Conservation (phyloP, 2,797 vertebrate genomes). For the Peromyscus attwateri region DNA sequence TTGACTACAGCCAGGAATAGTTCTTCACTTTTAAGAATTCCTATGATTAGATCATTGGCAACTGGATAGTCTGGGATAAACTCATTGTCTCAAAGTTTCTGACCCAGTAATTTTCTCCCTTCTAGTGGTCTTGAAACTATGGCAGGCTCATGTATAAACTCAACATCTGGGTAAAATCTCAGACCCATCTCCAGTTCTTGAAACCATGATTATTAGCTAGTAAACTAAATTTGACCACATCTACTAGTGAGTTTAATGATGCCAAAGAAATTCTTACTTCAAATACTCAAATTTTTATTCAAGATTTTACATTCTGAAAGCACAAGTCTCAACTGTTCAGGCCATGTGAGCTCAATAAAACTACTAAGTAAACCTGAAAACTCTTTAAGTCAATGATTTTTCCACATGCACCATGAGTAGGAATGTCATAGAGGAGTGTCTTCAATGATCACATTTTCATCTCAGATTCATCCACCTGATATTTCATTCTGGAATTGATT, state of each 20-base stretch:
- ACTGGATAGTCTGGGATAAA: not conserved
- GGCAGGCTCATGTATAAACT: not conserved
- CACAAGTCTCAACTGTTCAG: not conserved
- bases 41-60: not conserved
- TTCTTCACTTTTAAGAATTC: not conserved
- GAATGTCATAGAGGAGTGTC: not conserved
- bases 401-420: not conserved
- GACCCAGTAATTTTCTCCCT: not conserved
- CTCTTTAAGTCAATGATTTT: slow-evolving; percentile 23
- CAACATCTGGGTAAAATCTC: not conserved
- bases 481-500: slow-evolving; percentile 29
- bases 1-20: not conserved
- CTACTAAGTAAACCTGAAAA: slow-evolving; percentile 24
- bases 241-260: slow-evolving; percentile 20
- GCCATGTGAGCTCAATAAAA: not conserved
- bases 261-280: slow-evolving; percentile 13
- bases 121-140: not conserved
- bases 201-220: not conserved
- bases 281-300: not conserved
- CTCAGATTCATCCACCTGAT: not conserved
- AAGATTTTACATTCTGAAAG: slow-evolving; percentile 20
- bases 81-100: not conserved
- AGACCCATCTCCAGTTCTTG: not conserved
- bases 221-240: slow-evolving; percentile 26
- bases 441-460: slow-evolving; percentile 1